These are phyloP conservation scores for Drosophila koepferae DNA, from an alignment of 2,888 invertebrate genomes.

Conservation along the genomic window DNA sequence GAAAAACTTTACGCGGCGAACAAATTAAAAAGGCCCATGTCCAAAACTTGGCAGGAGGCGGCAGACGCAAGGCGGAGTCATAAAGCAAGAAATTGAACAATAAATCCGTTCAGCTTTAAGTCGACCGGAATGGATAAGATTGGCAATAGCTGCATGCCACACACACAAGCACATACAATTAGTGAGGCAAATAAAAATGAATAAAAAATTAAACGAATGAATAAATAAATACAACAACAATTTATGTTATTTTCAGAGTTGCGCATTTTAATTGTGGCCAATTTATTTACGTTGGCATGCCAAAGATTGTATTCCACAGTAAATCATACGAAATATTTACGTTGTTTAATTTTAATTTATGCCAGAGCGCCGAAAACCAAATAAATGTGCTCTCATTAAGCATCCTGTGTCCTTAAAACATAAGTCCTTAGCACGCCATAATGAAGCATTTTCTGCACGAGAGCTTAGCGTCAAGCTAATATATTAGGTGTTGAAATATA, in stretches of 20 bases:
- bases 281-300: conserved; percentile 17
- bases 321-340: conserved; percentile 36
- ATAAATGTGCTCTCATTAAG: conserved; percentile 52
- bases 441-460: not conserved
- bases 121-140: not conserved
- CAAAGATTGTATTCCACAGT: conserved; percentile 14
- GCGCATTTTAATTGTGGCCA: conserved; percentile 40
- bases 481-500: too few relatives aligned
- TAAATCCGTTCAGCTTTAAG: conserved; percentile 60
- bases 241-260: conserved; percentile 30
- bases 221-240: not conserved
- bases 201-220: conserved; percentile 5
- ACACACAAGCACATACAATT: conserved; percentile 8
- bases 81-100: conserved; percentile 46
- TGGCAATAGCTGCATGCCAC: conserved; percentile 41
- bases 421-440: not conserved
- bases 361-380: conserved; percentile 30
- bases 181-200: not conserved
- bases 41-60: conserved; percentile 23
- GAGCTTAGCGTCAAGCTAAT: not conserved
- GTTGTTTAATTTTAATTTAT: conserved; percentile 45
- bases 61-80: not conserved
- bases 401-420: conserved; percentile 10
- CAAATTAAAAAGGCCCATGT: conserved; percentile 66
- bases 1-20: conserved; percentile 71